phyloP scores from a whole-genome alignment of 2,888 invertebrate genomes.

The Himalopsyche anomala region DNA sequence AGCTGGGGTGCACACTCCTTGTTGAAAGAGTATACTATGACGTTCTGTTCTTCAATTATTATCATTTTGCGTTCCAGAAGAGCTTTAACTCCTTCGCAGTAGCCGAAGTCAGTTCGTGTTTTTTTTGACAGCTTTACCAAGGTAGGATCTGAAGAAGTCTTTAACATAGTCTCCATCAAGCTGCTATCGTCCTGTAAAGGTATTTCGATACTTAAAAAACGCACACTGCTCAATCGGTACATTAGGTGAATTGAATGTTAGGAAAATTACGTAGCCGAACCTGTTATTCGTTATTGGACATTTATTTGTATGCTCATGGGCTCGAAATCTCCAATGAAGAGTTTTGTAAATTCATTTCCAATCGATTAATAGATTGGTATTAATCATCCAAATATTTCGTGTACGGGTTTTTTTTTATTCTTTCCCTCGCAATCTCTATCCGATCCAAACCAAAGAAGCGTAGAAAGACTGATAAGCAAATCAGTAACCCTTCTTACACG shows the following conservation, averaged over 20 bases:
- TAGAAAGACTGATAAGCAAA: too few relatives aligned
- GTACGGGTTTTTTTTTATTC: too few relatives aligned
- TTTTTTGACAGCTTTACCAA: neutral
- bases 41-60: slow-evolving; percentile 58
- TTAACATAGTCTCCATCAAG: neutral
- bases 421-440: too few relatives aligned
- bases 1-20: slow-evolving; percentile 51
- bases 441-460: too few relatives aligned
- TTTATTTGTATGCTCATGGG: too few relatives aligned
- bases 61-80: slow-evolving; percentile 47
- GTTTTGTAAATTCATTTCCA: too few relatives aligned
- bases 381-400: too few relatives aligned
- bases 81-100: slow-evolving; percentile 46
- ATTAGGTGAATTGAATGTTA: neutral
- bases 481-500: too few relatives aligned
- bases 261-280: too few relatives aligned
- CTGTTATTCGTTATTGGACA: too few relatives aligned
- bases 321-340: too few relatives aligned
- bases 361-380: too few relatives aligned
- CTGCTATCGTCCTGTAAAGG: neutral
- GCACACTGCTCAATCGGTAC: neutral
- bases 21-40: slow-evolving; percentile 51
- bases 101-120: neutral
- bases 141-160: neutral
- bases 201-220: neutral